Base-by-base conservation (phyloP, 1,140 invertebrate species). In the Cherax destructor region DNA sequence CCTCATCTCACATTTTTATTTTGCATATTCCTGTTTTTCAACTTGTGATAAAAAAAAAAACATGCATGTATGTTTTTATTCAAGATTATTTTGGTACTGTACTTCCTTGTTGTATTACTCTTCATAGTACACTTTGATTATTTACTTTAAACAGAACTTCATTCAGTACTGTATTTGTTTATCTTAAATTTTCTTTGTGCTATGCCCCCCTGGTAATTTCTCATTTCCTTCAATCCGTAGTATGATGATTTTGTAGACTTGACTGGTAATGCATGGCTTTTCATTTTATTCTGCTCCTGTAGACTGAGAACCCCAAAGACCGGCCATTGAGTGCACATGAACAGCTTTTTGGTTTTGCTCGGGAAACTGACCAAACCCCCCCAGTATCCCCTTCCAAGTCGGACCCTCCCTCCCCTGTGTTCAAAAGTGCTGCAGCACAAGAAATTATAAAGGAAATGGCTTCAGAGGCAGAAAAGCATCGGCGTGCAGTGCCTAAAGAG, bases 381-480 rank as follows among this genome's bases (percentile, higher is more conserved):
- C 93, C 93, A 49, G 65, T 11, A 10, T 89, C 88, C 81, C 88
- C 93, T 56, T 84, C 88, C 74, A 93, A 86, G 90, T 92, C 79
- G 65, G 92, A 90, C 72, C 91, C 91, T 92, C 94, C 95, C 92
- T 95, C 95, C 47, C 97, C 97, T 0, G 96, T 97, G 77, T 98
- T 97, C 94, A 97, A 97, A 93, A 97, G 97, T 94, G 97, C 97
- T 94, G 97, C 97, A 5, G 97, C 97, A 0, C 96, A 96, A 87
- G 96, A 97, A 94, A 98, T 98, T 69, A 97, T 97, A 79, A 97
- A 97, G 88, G 97, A 98, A 94, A 97, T 98, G 95, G 96, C 5
- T 95, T 93, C 90, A 18, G 92, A 93, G 72, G 85, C 92, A 24
- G 86, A 89, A 41, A 92, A 88, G 91, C 92, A 93, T 77, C 88